Evolutionary conservation across 2,888 invertebrate genomes (phyloP).

Genomic region (Elgonia sp.): DNA sequence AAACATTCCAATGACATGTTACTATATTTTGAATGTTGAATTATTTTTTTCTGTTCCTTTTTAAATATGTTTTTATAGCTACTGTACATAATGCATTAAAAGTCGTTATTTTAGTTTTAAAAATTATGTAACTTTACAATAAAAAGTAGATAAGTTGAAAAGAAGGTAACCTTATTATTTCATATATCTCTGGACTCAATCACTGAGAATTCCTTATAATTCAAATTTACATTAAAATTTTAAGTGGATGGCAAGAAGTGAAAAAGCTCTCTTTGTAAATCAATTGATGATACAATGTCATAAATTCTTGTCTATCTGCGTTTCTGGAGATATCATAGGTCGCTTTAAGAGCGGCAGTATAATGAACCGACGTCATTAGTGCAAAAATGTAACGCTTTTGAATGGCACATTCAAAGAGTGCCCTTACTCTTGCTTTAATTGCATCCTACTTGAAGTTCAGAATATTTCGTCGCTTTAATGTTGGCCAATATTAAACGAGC

Average conservation of each 20-base stretch:
- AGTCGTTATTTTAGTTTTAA: background rate
- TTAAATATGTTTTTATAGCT: constrained; percentile 29
- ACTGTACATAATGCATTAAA: background rate
- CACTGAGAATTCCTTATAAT: background rate
- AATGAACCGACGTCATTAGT: constrained; percentile 71
- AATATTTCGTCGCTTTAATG: constrained; percentile 45
- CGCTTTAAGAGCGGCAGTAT: constrained; percentile 55
- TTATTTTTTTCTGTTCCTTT: constrained; percentile 16
- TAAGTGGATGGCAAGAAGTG: background rate
- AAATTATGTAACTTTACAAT: background rate
- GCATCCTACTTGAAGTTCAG: constrained; percentile 48
- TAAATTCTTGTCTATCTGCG: constrained; percentile 45
- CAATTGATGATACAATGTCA: constrained; percentile 48
- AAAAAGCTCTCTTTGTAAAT: background rate
- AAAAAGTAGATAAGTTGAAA: background rate
- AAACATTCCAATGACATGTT: background rate
- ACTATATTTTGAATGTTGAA: constrained; percentile 28
- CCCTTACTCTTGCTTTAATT: constrained; percentile 62
- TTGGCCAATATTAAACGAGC: constrained; percentile 35
- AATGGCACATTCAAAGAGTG: constrained; percentile 60
- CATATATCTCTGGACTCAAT: background rate
- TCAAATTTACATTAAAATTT: background rate
- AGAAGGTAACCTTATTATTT: background rate
- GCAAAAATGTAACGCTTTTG: constrained; percentile 68
- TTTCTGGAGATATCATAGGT: constrained; percentile 58